Base-by-base conservation (phyloP, 2,113 vertebrate species). In the Machaerirhynchus nigripectus region DNA sequence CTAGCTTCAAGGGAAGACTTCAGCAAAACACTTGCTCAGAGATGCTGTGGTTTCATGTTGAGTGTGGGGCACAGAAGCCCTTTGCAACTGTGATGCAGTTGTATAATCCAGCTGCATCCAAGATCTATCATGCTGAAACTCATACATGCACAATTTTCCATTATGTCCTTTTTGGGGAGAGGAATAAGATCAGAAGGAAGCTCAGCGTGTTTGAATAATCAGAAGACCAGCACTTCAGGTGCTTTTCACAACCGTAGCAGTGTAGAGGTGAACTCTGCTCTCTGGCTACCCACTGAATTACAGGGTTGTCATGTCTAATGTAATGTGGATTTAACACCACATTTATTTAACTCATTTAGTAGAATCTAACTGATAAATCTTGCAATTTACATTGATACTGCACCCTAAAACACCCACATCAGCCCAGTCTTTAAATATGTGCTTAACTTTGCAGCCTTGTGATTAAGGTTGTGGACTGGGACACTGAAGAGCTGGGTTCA, bases 381-480 rank as follows among this genome's bases (percentile, higher is more conserved):
- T 95, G 64, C 52, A 95, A 89, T 60, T 95, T 81, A 42, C 37
- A 3, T 90, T 95, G 70, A 89, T 96, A 57, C 49, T 93, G 67
- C 94, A 93, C 91, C 74, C 14, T 84, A 79, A 93, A 85, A n/a
- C 78, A 94, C 74, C 61, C 87, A 57, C 23, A 3, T 85, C 87
- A 79, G 46, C 91, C 91, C 95, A 95, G 95, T 90, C 95, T 95
- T 97, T 96, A 97, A 96, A 95, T 13, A 4, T 94, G 91, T 95
- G 87, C 94, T 96, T 97, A 95, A 96, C 94, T 96, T 97, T 96
- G 90, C 91, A 97, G 94, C 95, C 96, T 97, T 96, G 91, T 94
- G 94, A 82, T 93, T 65, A 96, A 97, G 95, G 94, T 97, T 97
- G 95, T 96, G 91, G 95, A 93, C 87, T 97, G 95, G 93, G 91